Evolutionary conservation across 2,797 vertebrate genomes (phyloP), one percentile per base, ranked within the genome.

Genomic region (Heliangelus exortis): DNA sequence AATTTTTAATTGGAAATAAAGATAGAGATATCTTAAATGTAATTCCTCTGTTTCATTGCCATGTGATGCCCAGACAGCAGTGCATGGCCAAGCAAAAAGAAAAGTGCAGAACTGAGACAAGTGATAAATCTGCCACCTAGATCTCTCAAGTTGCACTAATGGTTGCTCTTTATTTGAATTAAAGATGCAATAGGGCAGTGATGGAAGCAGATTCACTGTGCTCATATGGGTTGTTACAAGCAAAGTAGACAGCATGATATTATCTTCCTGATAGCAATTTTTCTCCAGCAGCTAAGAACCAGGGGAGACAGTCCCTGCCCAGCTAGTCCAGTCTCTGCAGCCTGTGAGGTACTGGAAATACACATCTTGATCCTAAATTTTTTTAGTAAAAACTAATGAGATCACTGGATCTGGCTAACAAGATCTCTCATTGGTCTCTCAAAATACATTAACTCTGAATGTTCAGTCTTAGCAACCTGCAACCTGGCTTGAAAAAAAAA

Each of bases 161-260:
- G 88, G 66, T 94, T 95, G 81, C 89, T 97, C 96, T 83, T 73
- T 69, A 66, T 93, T 87, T 87, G 93, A 95, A 87, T 88, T 90
- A 50, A 91, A 92, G 77, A 88, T 80, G 74, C 80, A 97, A 69
- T 2, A 84, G 87, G 57, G 14, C 55, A 94, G 79, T 12, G 5
- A 85, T 71, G 58, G 29, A 95, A 90, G 83, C 96, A 95, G 92
- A 90, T 81, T 91, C 91, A 76, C 84, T 28, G 63, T 53, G 79
- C 55, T 89, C 86, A 90, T 63, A 84, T 92, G 61, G 62, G 75
- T 93, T 90, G 95, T 89, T 94, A 71, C 89, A 95, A 87, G 79
- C 57, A 54, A 76, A 89, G 92, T 36, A 83, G 83, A 91, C 89
- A 95, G 74, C 5, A 0, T 59, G 51, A 55, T 68, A 89, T 68